Evolutionary conservation across 2,797 vertebrate species (phyloP), one percentile per base, ranked within the genome.

Genomic region (Characodon lateralis): DNA sequence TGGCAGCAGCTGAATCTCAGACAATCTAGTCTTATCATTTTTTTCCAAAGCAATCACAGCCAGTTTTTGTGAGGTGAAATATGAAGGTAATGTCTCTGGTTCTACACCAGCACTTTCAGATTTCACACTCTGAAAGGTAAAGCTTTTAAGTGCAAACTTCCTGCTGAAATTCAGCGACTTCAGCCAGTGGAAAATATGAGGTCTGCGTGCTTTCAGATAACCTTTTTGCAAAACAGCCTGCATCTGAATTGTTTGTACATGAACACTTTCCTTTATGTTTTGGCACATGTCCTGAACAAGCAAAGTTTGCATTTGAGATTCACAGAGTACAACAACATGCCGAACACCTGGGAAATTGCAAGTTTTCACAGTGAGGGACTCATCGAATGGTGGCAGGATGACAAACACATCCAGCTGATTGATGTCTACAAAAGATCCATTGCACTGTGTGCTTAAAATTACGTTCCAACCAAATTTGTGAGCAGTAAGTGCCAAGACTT

Each of bases 181-280:
- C 39, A 97, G 76, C 96, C 96, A 97, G 0, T 72, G 66, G 20
- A 90, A 89, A 78, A 96, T 77, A 0, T 80, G 46, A 75, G 91
- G 91, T 43, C 78, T 93, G 20, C 92, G 28, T 58, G 82, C 88
- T 72, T 87, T 93, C 50, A 97, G 83, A 41, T 74, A 90, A 20
- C 94, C 93, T 74, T 95, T 97, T 85, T 95, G 95, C 70, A 97
- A 93, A 88, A 96, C 58, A n/a, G 77, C 84, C n/a, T 83, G 63
- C 80, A 95, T 87, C 0, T 93, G 86, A 80, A 94, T 77, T 61
- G 82, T 72, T 83, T 96, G 95, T 81, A 97, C 83, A 18, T 75
- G 58, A 84, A 93, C 85, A 51, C 88, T 90, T 56, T 95, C 94
- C 9, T 93, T 85, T 66, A 91, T 87, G 63, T 50, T 85, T 71